Conservation (phyloP, 2,113 vertebrate genomes). For the Propithecus coquereli region DNA sequence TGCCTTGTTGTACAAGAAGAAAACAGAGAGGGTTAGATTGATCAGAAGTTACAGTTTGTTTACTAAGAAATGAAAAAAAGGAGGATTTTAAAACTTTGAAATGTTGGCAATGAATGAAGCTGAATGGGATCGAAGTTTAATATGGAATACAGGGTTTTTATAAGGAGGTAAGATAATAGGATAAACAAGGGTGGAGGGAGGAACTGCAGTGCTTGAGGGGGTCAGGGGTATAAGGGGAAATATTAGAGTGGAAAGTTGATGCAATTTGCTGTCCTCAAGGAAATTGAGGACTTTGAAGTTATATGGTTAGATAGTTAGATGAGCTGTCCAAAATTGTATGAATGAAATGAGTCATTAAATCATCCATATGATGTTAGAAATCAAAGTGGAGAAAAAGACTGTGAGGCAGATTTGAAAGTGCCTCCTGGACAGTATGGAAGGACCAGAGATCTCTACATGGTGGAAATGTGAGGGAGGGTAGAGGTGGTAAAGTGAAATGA, state of each 20-base stretch:
- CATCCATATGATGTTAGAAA: not conserved
- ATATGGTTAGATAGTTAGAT: not conserved
- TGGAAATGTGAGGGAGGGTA: not conserved
- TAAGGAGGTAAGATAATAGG: not conserved
- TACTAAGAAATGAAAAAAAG: not conserved
- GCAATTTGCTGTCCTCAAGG: not conserved
- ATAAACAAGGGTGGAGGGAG: accelerated
- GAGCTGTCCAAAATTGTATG: not conserved
- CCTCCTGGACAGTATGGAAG: not conserved
- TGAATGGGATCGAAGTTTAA: not conserved
- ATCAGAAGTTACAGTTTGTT: not conserved
- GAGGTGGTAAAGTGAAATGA: not conserved
- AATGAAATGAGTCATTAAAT: not conserved
- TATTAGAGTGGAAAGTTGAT: not conserved
- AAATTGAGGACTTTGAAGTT: not conserved
- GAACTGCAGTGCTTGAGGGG: not conserved
- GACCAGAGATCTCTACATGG: not conserved
- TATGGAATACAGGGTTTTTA: not conserved
- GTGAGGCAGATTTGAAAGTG: not conserved
- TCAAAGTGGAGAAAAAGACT: not conserved
- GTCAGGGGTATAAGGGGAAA: not conserved
- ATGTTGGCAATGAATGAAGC: not conserved
- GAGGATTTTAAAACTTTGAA: not conserved
- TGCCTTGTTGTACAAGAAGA: not conserved
- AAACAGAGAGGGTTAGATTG: not conserved